Base-by-base conservation (phyloP, 35 echinoderm and acorn worm genomes). In the Antedon bifida region DNA sequence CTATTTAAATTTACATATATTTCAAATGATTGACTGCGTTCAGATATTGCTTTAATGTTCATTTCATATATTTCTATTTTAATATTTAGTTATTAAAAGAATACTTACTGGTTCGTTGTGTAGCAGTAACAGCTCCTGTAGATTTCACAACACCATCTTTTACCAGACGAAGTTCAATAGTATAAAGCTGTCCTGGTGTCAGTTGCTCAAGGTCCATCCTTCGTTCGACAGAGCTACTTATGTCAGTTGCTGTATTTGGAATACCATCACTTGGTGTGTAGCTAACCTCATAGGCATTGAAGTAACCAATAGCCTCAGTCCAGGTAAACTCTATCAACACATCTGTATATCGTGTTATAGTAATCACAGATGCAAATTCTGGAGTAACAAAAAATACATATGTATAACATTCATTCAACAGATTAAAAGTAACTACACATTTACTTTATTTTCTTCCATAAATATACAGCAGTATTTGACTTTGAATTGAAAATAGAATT, bases 271-370 rank as follows among this genome's bases (percentile, higher is more conserved):
- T 73, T 0, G 91, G 91, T 30, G 46, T 13, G 36, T 90, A 93
- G 9, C 75, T 84, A 14, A 93, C 74, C 32, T 86, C 78, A 36
- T 99, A 99, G 10, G 36, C 29, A 32, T 99, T 86, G 76, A 99
- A 99, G 76, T 99, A 84, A 30, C 95, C 95, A 30, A 81, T 78
- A 74, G 87, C 91, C 33, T 78, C 82, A 3, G 38, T 38, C 87
- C 91, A 99, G 0, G n/a, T 33, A 3, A 99, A 76, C 0, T 46
- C 82, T 31, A 93, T 78, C 11, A 42, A 83, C 12, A 28, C 75
- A 36, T 88, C 86, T 14, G 84, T 78, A 32, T 75, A 86, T 35
- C 34, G 39, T 0, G 31, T 46, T 0, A 92, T 36, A 35, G 78
- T 36, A 3, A 80, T 80, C 23, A 16, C 51, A 2, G 51, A 64